phyloP scores from a whole-genome alignment of 2,113 vertebrate species.

The Ophiodon elongatus region DNA sequence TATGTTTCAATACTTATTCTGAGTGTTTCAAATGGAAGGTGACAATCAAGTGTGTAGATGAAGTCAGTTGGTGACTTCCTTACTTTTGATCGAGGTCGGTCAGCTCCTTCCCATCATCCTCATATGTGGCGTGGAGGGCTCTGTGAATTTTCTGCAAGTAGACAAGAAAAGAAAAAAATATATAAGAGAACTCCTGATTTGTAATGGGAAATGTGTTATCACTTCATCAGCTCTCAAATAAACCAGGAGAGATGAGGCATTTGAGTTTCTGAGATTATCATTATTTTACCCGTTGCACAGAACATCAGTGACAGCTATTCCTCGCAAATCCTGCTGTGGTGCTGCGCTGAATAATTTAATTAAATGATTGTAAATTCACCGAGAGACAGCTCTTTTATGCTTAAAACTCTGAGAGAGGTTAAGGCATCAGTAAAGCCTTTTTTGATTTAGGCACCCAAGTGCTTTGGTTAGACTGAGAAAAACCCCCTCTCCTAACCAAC shows the following conservation, averaged over 20 bases:
- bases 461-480: constrained; percentile 7
- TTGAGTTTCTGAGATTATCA: constrained; percentile 24
- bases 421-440: constrained; percentile 27
- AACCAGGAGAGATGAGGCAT: constrained; percentile 21
- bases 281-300: constrained; percentile 37
- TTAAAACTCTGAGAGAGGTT: constrained; percentile 17
- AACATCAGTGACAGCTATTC: constrained; percentile 31
- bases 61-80: constrained; percentile 24
- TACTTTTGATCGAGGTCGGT: constrained; percentile 76
- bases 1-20: background rate
- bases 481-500: background rate
- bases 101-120: constrained; percentile 78
- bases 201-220: constrained; percentile 5
- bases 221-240: constrained; percentile 27
- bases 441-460: constrained; percentile 35
- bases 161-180: background rate
- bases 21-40: background rate
- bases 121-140: constrained; percentile 87
- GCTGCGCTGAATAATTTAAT: constrained; percentile 50
- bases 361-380: constrained; percentile 45
- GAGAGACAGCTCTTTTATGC: constrained; percentile 1
- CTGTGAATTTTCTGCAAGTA: constrained; percentile 91
- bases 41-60: background rate
- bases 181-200: background rate
- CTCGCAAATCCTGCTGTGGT: constrained; percentile 12